phyloP scores from a whole-genome alignment of 2,888 invertebrate genomes.

The Mimas tiliae region DNA sequence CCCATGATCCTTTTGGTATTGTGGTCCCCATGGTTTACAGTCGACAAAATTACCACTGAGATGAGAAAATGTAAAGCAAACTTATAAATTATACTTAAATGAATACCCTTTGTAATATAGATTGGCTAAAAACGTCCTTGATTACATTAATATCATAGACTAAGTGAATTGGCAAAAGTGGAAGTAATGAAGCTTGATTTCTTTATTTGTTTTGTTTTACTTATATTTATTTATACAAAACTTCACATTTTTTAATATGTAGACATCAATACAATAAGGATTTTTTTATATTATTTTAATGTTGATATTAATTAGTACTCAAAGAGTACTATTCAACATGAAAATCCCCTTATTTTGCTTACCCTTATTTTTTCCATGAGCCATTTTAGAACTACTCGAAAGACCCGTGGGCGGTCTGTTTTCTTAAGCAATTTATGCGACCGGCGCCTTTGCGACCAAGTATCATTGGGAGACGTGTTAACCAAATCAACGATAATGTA shows the following conservation, averaged over 20 bases:
- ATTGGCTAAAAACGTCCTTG: no score
- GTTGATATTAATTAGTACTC: background rate
- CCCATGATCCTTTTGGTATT: no score
- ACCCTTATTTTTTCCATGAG: constrained; percentile 6
- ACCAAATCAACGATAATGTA: constrained; percentile 72
- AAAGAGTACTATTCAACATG: constrained; percentile 8
- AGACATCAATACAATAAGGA: background rate
- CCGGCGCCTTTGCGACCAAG: constrained; percentile 65
- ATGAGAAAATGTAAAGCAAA: no score
- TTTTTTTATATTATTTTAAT: no score
- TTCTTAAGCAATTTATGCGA: constrained; percentile 74
- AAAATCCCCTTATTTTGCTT: background rate
- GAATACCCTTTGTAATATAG: no score
- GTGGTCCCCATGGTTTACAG: no score
- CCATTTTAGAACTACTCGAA: constrained; percentile 24
- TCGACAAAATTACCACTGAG: no score
- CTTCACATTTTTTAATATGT: background rate
- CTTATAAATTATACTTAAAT: no score
- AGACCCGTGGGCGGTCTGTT: constrained; percentile 67
- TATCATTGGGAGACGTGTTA: constrained; percentile 56
- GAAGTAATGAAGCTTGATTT: no score
- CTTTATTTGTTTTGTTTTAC: no score
- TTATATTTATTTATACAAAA: background rate
- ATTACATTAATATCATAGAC: no score
- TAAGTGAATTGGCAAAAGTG: no score